A percentile compares a stretch with the other conserved stretches of the same genome.
phyloP scores from a whole-genome alignment of 1,140 invertebrate genomes.

The Bacillus rossius region DNA sequence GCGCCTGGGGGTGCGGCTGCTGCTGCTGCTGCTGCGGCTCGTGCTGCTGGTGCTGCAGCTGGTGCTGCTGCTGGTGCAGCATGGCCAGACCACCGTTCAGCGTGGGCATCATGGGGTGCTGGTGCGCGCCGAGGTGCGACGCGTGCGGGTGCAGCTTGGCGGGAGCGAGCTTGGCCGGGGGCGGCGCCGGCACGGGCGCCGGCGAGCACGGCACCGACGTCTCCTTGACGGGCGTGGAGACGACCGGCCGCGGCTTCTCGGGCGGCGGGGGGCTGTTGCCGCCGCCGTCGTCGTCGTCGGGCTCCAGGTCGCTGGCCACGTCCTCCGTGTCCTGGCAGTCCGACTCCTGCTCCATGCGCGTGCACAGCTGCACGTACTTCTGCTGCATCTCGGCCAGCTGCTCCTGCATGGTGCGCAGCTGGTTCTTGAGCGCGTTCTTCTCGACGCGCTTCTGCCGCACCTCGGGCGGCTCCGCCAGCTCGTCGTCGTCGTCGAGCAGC shows the following conservation, averaged over 20 bases:
- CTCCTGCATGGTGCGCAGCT: conserved; percentile 80
- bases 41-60: conserved; percentile 41
- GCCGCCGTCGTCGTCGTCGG: no score
- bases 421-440: conserved; percentile 76
- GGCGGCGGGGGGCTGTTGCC: conserved; percentile 44
- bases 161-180: conserved; percentile 61
- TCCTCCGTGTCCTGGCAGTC: conserved; percentile 70
- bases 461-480: conserved; percentile 62
- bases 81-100: conserved; percentile 50
- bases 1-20: conserved; percentile 38
- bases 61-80: conserved; percentile 37
- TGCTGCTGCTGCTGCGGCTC: conserved; percentile 37
- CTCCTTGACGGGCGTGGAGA: conserved; percentile 52
- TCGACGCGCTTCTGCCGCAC: conserved; percentile 77
- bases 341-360: conserved; percentile 68
- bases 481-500: conserved; percentile 56
- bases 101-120: conserved; percentile 32
- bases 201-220: conserved; percentile 43
- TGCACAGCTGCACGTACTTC: conserved; percentile 81
- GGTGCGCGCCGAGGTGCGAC: conserved; percentile 41
- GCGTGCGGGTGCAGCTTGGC: conserved; percentile 55
- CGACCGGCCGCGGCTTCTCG: conserved; percentile 43
- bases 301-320: conserved; percentile 60
- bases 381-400: conserved; percentile 87
- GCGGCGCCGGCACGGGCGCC: conserved; percentile 44